phyloP scores from a whole-genome alignment of 2,797 vertebrate species.

The Serranus cabrilla region DNA sequence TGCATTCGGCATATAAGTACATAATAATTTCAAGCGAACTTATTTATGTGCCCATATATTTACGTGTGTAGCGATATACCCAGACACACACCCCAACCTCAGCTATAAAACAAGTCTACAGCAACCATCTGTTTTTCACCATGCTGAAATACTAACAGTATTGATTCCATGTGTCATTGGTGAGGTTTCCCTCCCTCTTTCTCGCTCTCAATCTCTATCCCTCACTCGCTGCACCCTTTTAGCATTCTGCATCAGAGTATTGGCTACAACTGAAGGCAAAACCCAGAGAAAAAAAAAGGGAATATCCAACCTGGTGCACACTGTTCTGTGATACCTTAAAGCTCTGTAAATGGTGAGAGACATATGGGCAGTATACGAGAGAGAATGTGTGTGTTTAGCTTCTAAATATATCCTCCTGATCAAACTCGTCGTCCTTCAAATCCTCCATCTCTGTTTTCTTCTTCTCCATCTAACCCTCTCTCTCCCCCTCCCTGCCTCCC shows the following conservation, averaged over 20 bases:
- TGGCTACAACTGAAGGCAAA: conserved; percentile 18
- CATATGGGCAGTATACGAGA: not conserved
- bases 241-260: conserved; percentile 28
- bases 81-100: conserved; percentile 15
- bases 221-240: conserved; percentile 19
- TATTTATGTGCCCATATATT: conserved; percentile 12
- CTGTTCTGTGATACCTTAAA: not conserved
- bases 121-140: conserved; percentile 63
- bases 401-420: conserved; percentile 63
- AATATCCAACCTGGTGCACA: not conserved
- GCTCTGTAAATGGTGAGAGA: not conserved
- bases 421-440: conserved; percentile 61
- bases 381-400: conserved; percentile 14
- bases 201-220: not conserved
- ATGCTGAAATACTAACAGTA: conserved; percentile 51
- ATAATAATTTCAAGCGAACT: conserved; percentile 21
- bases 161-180: conserved; percentile 61
- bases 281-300: not conserved
- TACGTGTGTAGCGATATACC: conserved; percentile 10
- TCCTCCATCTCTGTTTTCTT: conserved; percentile 60
- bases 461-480: conserved; percentile 23
- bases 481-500: conserved; percentile 30
- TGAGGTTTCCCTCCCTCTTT: conserved; percentile 7
- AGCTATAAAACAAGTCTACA: conserved; percentile 45
- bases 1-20: conserved; percentile 14